These are phyloP conservation scores for Eremophila alpestris DNA, from an alignment of 2,797 vertebrate species.

Conservation along the genomic window DNA sequence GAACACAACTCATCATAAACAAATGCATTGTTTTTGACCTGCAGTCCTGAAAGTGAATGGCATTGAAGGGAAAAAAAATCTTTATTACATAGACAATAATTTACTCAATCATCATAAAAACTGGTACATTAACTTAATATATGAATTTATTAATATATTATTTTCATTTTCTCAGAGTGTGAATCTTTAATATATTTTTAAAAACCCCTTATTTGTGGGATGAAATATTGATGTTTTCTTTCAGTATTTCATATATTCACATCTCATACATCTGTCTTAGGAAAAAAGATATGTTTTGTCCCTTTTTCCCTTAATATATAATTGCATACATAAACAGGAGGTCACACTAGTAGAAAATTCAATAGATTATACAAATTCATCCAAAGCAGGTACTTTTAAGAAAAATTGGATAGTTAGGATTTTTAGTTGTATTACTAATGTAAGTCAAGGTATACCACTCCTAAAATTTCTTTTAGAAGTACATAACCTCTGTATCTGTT, in stretches of 20 bases:
- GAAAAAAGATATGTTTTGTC: not conserved
- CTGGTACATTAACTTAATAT: not conserved
- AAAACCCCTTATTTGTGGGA: not conserved
- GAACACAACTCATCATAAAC: not conserved
- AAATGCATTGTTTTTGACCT: not conserved
- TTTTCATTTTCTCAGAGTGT: not conserved
- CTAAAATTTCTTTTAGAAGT: not conserved
- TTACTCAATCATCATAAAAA: not conserved
- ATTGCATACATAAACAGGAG: not conserved
- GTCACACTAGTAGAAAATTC: not conserved
- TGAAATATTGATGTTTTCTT: not conserved
- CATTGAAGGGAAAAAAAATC: rapidly evolving
- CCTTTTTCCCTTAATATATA: not conserved
- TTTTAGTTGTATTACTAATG: not conserved
- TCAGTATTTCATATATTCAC: not conserved
- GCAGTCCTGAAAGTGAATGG: not conserved
- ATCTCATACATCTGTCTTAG: not conserved
- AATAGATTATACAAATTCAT: not conserved
- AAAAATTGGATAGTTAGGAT: not conserved
- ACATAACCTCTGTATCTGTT: not conserved
- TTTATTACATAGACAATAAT: not conserved
- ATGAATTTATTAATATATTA: not conserved
- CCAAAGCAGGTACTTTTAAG: not conserved
- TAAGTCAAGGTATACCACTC: not conserved
- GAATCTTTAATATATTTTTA: not conserved